Base-by-base conservation (phyloP, 1,140 invertebrate genomes). In the Tachypleus tridentatus region DNA sequence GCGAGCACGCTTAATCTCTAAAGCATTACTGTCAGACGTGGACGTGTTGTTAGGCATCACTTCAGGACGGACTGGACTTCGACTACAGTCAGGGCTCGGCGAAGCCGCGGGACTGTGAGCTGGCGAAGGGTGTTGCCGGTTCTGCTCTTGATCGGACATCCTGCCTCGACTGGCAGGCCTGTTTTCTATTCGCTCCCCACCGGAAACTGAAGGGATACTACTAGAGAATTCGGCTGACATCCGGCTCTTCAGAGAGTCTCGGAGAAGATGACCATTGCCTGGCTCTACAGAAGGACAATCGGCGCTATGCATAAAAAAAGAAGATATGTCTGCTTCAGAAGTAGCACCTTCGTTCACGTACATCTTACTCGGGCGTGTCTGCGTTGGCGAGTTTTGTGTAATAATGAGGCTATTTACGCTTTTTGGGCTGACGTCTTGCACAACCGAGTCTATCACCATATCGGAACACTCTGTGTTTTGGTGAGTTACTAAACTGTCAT, bases 1-100 rank as follows among this genome's bases (percentile, higher is more conserved):
- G 64, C 93, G 84, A 29, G 91, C 90, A 68, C 91, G 85, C 77
- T 96, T 96, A 68, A 89, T 84, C 75, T 93, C 90, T 63, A 72
- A 73, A 49, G 61, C 61, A 58, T 66, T 62, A 57, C 49, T 29
- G 29, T 29, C 29, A 29, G 29, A 29, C 29, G 29, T 29, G 29
- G 29, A 29, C 29, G 29, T 29, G 29, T 29, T 29, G 29, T 29
- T 29, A 29, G 29, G 29, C 29, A 29, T 29, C 29, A 29, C 29
- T 29, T 29, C 29, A 29, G 29, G 29, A 29, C 29, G 29, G 29
- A 29, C 29, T 29, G 29, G 29, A 29, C 29, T 29, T 29, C 29
- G 29, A 29, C 29, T 29, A 29, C 29, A 29, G 10, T 65, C 62
- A 54, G 68, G 67, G 51, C 68, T 66, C 10, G 63, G 6, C 5